Conservation (phyloP, 2,113 vertebrate species). For the Ranitomeya imitator region DNA sequence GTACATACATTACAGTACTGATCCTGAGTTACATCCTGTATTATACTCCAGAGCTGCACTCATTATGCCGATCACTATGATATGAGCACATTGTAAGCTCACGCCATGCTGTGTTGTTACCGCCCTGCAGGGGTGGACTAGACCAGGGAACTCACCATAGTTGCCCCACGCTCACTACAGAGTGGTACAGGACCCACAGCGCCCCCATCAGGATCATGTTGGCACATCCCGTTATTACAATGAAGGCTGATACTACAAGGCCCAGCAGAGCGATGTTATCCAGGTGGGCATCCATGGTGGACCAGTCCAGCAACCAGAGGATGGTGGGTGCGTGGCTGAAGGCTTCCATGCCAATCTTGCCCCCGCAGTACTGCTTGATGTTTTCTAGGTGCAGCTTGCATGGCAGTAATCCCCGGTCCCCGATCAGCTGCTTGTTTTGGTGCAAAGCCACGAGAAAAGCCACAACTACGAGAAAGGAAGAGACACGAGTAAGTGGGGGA, state of each 20-base stretch:
- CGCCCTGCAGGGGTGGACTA: too few species aligned
- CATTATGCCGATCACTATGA: too few species aligned
- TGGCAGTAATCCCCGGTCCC: slow-evolving; percentile 84
- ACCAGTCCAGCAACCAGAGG: slow-evolving; percentile 91
- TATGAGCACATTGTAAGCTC: too few species aligned
- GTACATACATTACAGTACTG: too few species aligned
- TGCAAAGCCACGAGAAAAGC: slow-evolving; percentile 87
- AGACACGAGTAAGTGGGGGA: neutral
- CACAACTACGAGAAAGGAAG: slow-evolving; percentile 73
- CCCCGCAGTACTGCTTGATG: slow-evolving; percentile 81
- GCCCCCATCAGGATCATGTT: slow-evolving; percentile 89
- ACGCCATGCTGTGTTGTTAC: too few species aligned
- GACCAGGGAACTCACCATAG: slow-evolving; percentile 81
- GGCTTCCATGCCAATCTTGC: slow-evolving; percentile 72
- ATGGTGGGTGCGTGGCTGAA: slow-evolving; percentile 81
- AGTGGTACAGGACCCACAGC: slow-evolving; percentile 91
- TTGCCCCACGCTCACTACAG: slow-evolving; percentile 89
- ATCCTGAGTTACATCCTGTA: too few species aligned
- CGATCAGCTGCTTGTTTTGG: slow-evolving; percentile 94
- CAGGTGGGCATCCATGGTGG: slow-evolving; percentile 82
- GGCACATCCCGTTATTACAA: slow-evolving; percentile 82
- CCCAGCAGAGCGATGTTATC: slow-evolving; percentile 80
- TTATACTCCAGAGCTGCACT: too few species aligned
- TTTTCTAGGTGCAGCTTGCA: slow-evolving; percentile 78
- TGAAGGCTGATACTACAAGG: slow-evolving; percentile 75